Evolutionary conservation across 2,797 vertebrate species (phyloP).

Genomic region (Chelonia mydas): DNA sequence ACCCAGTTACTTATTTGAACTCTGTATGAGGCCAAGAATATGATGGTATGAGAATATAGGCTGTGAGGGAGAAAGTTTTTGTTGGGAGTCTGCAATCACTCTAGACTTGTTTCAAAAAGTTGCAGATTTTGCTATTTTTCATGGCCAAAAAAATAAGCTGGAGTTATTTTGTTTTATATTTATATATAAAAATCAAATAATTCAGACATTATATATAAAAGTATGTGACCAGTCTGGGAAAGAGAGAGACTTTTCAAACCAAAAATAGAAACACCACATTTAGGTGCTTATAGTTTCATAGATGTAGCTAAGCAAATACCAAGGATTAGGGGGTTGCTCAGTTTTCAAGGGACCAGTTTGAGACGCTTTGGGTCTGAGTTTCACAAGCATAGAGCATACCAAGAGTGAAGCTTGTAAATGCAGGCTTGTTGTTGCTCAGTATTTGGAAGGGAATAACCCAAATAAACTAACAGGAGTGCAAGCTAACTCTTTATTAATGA

Average conservation of each 20-base stretch:
- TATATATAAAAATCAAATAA: background rate
- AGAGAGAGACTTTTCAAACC: background rate
- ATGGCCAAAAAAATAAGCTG: background rate
- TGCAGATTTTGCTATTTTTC: background rate
- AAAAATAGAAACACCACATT: background rate
- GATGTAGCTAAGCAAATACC: background rate
- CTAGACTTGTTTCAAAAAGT: background rate
- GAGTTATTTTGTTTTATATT: background rate
- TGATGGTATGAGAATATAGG: background rate
- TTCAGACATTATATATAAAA: background rate
- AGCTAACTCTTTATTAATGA: background rate
- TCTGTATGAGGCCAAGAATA: background rate
- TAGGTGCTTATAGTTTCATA: background rate
- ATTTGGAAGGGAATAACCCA: background rate
- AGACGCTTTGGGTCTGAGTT: background rate
- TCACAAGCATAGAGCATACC: rapidly evolving
- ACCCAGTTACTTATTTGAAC: background rate
- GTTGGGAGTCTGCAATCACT: background rate
- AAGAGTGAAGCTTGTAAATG: background rate
- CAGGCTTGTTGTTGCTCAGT: background rate
- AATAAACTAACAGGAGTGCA: rapidly evolving
- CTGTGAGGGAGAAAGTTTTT: background rate
- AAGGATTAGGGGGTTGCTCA: background rate
- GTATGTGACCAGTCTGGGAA: background rate
- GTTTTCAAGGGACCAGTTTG: background rate